Conservation (phyloP, 2,888 invertebrate species). For the Tetanocera ferruginea region DNA sequence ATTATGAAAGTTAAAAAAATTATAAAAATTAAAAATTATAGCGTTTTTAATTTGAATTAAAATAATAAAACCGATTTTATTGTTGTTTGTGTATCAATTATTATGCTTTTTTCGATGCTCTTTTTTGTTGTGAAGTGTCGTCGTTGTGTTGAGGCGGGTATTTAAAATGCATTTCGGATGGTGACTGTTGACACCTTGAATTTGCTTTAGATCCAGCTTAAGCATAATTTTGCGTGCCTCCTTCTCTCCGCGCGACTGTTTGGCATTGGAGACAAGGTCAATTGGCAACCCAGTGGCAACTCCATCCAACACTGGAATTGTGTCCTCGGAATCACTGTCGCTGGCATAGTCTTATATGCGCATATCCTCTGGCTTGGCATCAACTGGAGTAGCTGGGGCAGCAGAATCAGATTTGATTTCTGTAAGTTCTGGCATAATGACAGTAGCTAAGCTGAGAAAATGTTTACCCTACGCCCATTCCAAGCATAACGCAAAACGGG, state of each 20-base stretch:
- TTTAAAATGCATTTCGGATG: slow-evolving; percentile 77
- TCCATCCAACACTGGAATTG: slow-evolving; percentile 90
- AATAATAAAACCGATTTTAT: slow-evolving; percentile 38
- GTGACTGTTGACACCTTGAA: slow-evolving; percentile 94
- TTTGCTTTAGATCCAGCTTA: slow-evolving; percentile 95
- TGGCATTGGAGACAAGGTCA: slow-evolving; percentile 92
- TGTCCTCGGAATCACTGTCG: slow-evolving; percentile 90
- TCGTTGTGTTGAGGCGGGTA: slow-evolving; percentile 51
- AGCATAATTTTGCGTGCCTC: slow-evolving; percentile 99
- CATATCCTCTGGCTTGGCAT: slow-evolving; percentile 72
- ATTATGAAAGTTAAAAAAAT: too few relatives aligned
- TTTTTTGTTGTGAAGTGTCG: slow-evolving; percentile 38
- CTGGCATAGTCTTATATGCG: slow-evolving; percentile 82
- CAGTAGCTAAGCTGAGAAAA: too few relatives aligned
- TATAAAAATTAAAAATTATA: too few relatives aligned
- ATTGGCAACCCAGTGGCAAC: slow-evolving; percentile 79
- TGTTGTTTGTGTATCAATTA: slow-evolving; percentile 25
- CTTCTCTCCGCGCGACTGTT: slow-evolving; percentile 98
- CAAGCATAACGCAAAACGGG: too few relatives aligned
- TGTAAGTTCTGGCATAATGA: slow-evolving; percentile 86
- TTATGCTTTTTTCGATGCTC: slow-evolving; percentile 44
- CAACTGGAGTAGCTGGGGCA: slow-evolving; percentile 72
- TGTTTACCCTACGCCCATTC: too few relatives aligned
- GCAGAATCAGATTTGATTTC: slow-evolving; percentile 84
- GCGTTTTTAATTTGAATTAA: not conserved